Evolutionary conservation across 1,140 invertebrate species (phyloP).

Genomic region (Solenopsis fugax): DNA sequence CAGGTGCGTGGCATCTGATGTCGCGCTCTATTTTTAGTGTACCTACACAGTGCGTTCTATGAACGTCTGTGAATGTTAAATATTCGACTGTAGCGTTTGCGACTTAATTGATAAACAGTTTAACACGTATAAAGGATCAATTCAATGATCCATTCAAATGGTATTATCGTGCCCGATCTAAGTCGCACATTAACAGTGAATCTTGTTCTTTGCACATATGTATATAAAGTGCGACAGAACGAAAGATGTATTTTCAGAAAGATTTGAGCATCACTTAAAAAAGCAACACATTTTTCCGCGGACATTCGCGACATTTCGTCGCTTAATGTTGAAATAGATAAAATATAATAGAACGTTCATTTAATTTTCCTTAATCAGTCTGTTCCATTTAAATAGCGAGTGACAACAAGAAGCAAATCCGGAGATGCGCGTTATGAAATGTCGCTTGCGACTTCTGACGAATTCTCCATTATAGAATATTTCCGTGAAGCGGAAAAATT

Average conservation of each 20-base stretch:
- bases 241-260: not conserved
- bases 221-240: not conserved
- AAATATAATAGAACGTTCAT: not conserved
- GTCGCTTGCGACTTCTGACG: not conserved
- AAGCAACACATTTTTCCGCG: not conserved
- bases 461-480: conserved; percentile 2
- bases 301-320: not conserved
- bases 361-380: not conserved
- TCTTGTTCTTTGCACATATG: not conserved
- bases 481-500: conserved; percentile 62
- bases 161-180: conserved; percentile 42
- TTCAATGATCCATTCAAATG: conserved; percentile 42
- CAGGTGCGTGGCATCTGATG: conserved; percentile 23
- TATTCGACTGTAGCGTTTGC: not conserved
- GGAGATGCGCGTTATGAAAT: not conserved
- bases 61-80: conserved; percentile 20
- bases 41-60: not conserved
- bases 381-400: not conserved
- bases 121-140: not conserved
- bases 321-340: not conserved
- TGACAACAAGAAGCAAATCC: not conserved
- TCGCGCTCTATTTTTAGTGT: conserved; percentile 35
- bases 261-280: not conserved
- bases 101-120: conserved; percentile 32
- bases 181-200: conserved; percentile 13